Conservation (phyloP, 2,797 vertebrate species). For the Catamblyrhynchus diadema region DNA sequence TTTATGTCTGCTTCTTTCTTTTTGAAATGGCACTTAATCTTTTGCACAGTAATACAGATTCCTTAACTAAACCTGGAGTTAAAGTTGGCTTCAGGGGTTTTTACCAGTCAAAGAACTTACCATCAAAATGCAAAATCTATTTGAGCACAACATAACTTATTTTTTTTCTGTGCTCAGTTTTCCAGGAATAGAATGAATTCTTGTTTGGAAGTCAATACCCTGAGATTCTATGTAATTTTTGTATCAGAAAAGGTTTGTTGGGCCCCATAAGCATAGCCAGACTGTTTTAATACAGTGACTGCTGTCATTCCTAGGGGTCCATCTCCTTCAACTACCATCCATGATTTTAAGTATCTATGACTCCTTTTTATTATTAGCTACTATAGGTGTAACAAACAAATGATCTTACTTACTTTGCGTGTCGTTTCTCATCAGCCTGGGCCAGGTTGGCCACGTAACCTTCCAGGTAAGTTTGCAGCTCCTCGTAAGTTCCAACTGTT, state of each 20-base stretch:
- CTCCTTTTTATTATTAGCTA: not conserved
- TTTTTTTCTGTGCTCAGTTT: not conserved
- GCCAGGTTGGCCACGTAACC: constrained; percentile 89
- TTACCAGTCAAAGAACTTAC: not conserved
- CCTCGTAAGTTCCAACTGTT: constrained; percentile 91
- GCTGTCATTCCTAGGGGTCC: not conserved
- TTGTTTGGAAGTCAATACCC: not conserved
- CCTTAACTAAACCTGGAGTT: not conserved
- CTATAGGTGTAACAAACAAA: not conserved
- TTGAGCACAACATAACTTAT: not conserved
- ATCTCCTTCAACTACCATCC: not conserved
- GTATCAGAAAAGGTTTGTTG: not conserved
- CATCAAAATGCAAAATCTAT: not conserved
- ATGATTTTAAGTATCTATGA: not conserved
- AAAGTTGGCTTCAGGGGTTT: not conserved
- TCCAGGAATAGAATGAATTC: not conserved
- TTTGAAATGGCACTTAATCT: constrained; percentile 1
- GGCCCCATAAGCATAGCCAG: not conserved
- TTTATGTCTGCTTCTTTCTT: not conserved
- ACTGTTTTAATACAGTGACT: not conserved
- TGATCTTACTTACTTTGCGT: constrained; percentile 82
- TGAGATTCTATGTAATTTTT: not conserved
- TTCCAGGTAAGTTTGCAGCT: constrained; percentile 90
- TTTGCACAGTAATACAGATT: not conserved
- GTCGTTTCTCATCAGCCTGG: constrained; percentile 86